Evolutionary conservation across 2,113 vertebrate species (phyloP).

Genomic region (Bambusicola thoracicus): DNA sequence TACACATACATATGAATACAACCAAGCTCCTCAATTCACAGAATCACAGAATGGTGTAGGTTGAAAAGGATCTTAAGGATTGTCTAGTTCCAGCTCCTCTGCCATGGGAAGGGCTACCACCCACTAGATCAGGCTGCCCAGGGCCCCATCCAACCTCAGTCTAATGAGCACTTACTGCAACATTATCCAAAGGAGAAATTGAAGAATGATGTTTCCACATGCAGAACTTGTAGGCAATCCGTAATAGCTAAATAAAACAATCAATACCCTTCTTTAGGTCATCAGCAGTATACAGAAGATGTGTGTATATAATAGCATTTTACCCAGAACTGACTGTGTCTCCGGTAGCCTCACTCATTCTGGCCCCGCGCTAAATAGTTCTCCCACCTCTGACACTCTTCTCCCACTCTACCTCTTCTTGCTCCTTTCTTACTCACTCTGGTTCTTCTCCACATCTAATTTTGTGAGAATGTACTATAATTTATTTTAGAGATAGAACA

Average conservation of each 20-base stretch:
- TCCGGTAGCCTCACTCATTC: background rate
- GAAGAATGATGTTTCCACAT: background rate
- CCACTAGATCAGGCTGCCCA: no score
- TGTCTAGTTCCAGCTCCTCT: no score
- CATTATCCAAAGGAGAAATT: background rate
- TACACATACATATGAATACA: background rate
- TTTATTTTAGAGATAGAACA: background rate
- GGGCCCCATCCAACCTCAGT: background rate
- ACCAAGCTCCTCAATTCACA: background rate
- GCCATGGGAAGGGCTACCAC: no score
- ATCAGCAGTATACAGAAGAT: background rate
- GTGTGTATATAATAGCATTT: background rate
- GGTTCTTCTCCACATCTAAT: background rate
- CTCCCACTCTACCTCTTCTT: background rate
- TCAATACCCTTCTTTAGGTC: background rate
- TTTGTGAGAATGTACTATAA: background rate
- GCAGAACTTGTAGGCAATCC: background rate
- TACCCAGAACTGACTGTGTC: background rate
- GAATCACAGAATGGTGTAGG: no score
- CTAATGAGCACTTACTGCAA: background rate
- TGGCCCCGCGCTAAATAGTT: accelerated
- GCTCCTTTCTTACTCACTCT: background rate
- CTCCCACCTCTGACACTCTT: background rate
- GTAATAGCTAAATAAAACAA: background rate
- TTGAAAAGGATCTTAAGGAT: no score